Conservation (phyloP, 2,888 invertebrate genomes). For the Neoascia interrupta region DNA sequence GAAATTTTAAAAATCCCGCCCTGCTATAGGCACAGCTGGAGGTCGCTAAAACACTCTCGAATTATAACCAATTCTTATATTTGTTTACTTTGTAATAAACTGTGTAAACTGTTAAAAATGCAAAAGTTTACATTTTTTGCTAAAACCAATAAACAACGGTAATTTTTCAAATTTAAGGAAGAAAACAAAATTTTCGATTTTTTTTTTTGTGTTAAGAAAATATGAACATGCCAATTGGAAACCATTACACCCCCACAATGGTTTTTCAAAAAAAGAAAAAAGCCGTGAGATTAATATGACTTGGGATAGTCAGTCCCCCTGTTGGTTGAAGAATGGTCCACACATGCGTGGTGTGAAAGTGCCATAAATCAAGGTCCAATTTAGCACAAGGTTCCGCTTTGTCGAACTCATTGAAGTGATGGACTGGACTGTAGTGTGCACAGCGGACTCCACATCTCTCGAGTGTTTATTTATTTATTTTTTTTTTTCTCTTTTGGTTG, state of each 20-base stretch:
- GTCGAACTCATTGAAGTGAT: conserved; percentile 24
- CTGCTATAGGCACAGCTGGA: not conserved
- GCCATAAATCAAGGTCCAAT: conserved; percentile 21
- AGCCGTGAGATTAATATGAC: not conserved
- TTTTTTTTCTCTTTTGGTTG: too few relatives aligned
- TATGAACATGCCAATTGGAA: conserved; percentile 38
- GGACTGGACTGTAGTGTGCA: conserved; percentile 19
- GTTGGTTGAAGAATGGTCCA: not conserved
- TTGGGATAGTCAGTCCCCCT: not conserved
- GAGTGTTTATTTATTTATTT: conserved; percentile 36
- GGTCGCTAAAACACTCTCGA: conserved; percentile 27
- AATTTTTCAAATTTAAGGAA: conserved; percentile 16
- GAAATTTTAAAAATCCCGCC: not conserved
- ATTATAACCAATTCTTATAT: conserved; percentile 17
- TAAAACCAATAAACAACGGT: conserved; percentile 41
- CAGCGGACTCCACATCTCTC: conserved; percentile 2
- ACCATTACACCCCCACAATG: conserved; percentile 20
- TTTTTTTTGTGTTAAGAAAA: too few relatives aligned
- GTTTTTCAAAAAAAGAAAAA: not conserved
- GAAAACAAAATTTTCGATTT: not conserved
- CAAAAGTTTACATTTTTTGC: conserved; percentile 52
- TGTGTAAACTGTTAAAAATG: conserved; percentile 39
- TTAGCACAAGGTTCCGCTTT: not conserved
- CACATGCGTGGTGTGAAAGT: not conserved
- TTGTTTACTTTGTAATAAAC: conserved; percentile 28